phyloP scores from a whole-genome alignment of 2,113 vertebrate genomes.

The Cromileptes altivelis region DNA sequence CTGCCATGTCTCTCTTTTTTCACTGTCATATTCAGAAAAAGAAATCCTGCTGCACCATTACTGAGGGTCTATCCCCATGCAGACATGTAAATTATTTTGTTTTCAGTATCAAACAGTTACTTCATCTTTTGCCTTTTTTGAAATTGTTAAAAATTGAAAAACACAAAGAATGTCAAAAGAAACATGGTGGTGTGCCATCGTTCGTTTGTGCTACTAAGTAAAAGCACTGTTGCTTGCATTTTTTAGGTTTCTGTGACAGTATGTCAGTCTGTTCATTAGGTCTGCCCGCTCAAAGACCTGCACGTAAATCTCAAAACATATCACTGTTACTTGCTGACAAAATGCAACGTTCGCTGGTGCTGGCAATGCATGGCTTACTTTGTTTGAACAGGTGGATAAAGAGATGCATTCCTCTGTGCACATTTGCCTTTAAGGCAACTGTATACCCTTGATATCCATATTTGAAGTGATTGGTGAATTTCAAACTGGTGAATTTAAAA shows the following conservation, averaged over 20 bases:
- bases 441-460: slow-evolving; percentile 58
- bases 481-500: background rate
- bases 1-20: slow-evolving; percentile 84
- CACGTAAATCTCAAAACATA: slow-evolving; percentile 58
- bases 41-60: slow-evolving; percentile 51
- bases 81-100: slow-evolving; percentile 50
- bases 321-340: slow-evolving; percentile 47
- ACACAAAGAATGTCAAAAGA: slow-evolving; percentile 58
- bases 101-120: slow-evolving; percentile 26
- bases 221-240: slow-evolving; percentile 54
- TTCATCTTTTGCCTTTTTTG: slow-evolving; percentile 46
- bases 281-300: slow-evolving; percentile 54
- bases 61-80: slow-evolving; percentile 11
- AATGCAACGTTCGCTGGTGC: slow-evolving; percentile 59
- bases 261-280: slow-evolving; percentile 52
- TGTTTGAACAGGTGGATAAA: slow-evolving; percentile 77
- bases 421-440: slow-evolving; percentile 81
- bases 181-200: slow-evolving; percentile 42
- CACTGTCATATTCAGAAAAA: slow-evolving; percentile 52
- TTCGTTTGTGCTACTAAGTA: slow-evolving; percentile 56
- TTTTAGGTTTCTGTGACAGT: slow-evolving; percentile 60
- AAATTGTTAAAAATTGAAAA: slow-evolving; percentile 40
- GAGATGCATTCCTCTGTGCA: slow-evolving; percentile 78
- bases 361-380: slow-evolving; percentile 73
- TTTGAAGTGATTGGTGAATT: slow-evolving; percentile 39